Conservation (phyloP, 64 coral and sea anemone genomes). For the Actinia tenebrosa region DNA sequence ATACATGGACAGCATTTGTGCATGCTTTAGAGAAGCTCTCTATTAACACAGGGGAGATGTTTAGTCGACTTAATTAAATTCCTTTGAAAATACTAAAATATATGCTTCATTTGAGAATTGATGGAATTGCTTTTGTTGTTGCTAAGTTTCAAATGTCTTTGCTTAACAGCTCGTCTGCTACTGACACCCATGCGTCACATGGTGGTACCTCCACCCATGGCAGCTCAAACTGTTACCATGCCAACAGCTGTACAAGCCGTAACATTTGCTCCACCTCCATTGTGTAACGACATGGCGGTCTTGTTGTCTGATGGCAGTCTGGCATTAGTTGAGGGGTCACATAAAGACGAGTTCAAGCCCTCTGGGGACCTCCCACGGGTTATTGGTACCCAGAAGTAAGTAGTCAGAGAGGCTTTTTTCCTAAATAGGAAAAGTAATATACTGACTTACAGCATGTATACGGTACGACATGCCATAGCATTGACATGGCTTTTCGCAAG, state of each 20-base stretch:
- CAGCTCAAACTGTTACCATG: constrained; percentile 45
- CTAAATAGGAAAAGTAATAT: background rate
- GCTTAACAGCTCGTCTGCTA: constrained; percentile 49
- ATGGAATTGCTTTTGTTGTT: no score
- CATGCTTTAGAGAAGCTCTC: no score
- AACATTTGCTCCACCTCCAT: constrained; percentile 63
- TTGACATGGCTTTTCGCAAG: no score
- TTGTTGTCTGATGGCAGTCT: constrained; percentile 60
- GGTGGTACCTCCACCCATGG: constrained; percentile 92
- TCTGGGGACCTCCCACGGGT: constrained; percentile 44
- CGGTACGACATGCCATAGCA: no score
- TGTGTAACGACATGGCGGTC: constrained; percentile 56
- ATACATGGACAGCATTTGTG: no score
- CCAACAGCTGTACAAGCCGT: constrained; percentile 40
- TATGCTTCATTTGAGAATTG: no score
- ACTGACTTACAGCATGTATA: background rate
- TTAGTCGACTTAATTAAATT: no score
- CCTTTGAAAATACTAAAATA: no score
- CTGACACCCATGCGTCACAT: constrained; percentile 79
- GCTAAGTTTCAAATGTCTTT: background rate
- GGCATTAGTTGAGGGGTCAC: constrained; percentile 23
- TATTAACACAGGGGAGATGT: no score
- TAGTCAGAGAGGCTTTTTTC: no score
- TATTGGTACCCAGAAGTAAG: constrained; percentile 55
- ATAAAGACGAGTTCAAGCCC: constrained; percentile 41